These are phyloP conservation scores for Drosophila yakuba DNA, from an alignment of 1,140 invertebrate genomes.

Conservation along the genomic window DNA sequence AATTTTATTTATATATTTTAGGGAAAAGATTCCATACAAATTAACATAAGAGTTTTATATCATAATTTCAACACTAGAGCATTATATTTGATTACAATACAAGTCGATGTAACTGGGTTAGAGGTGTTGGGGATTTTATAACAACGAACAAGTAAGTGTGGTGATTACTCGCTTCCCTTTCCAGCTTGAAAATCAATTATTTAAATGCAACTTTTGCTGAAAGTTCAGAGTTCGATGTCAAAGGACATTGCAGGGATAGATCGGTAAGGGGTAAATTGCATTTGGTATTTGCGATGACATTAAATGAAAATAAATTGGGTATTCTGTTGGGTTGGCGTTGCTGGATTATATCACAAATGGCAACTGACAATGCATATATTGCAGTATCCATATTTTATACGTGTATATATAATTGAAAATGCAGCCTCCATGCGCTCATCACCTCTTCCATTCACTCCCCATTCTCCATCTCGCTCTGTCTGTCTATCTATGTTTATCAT, in stretches of 20 bases:
- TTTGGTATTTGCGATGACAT: constrained; percentile 29
- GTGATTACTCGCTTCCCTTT: background rate
- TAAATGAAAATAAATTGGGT: constrained; percentile 45
- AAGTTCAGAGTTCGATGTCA: constrained; percentile 50
- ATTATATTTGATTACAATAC: too few species aligned
- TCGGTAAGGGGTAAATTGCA: background rate
- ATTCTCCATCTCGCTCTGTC: background rate
- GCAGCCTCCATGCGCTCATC: constrained; percentile 2
- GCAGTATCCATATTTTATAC: constrained; percentile 30
- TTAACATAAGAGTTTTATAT: too few species aligned
- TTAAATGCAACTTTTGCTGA: constrained; percentile 54
- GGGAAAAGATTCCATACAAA: too few species aligned
- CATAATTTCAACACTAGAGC: too few species aligned
- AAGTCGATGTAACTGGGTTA: background rate
- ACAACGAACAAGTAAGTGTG: background rate
- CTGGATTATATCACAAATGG: constrained; percentile 36
- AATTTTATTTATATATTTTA: too few species aligned
- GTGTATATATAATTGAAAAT: constrained; percentile 41
- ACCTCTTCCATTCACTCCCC: background rate
- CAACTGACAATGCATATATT: constrained; percentile 37
- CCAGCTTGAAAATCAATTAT: constrained; percentile 63
- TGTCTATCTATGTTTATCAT: constrained; percentile 21
- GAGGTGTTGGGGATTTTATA: background rate
- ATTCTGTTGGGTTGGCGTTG: background rate
- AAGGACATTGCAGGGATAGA: background rate